Conservation (phyloP, 2,888 invertebrate genomes). For the Archips xylosteana region DNA sequence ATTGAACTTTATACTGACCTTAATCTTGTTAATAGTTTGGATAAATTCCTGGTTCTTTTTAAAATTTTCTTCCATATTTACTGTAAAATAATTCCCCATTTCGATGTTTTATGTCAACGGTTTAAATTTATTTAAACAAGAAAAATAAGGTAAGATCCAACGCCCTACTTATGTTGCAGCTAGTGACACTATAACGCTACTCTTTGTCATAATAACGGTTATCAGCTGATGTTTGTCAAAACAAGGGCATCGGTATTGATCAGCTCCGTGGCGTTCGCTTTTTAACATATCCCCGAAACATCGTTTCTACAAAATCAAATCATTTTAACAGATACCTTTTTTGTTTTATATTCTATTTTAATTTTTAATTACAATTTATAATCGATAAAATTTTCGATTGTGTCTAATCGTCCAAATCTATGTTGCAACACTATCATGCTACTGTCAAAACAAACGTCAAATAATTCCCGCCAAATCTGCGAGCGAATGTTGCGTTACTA, state of each 20-base stretch:
- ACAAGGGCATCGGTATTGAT: slow-evolving; percentile 33
- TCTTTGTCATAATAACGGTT: not conserved
- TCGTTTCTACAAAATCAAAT: not conserved
- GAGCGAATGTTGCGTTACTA: not conserved
- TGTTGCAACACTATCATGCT: slow-evolving; percentile 28
- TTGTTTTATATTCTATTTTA: not conserved
- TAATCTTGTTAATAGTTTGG: slow-evolving; percentile 87
- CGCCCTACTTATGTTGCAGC: slow-evolving; percentile 16
- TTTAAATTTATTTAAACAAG: slow-evolving; percentile 24
- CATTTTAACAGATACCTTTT: not conserved
- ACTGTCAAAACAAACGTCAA: slow-evolving; percentile 39
- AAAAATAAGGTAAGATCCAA: slow-evolving; percentile 46
- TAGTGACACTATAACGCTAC: slow-evolving; percentile 7
- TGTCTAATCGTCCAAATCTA: not conserved
- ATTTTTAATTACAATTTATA: not conserved
- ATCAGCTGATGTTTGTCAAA: slow-evolving; percentile 45
- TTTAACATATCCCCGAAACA: not conserved
- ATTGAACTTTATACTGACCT: slow-evolving; percentile 70
- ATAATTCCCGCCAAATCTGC: slow-evolving; percentile 51
- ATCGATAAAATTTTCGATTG: slow-evolving; percentile 1
- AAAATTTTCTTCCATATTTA: slow-evolving; percentile 88
- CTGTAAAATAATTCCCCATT: slow-evolving; percentile 87
- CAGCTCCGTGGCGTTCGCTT: not conserved
- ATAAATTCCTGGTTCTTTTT: slow-evolving; percentile 90
- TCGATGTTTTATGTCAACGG: slow-evolving; percentile 40